Evolutionary conservation across 1,140 invertebrate species (phyloP), one percentile per base, ranked within the genome.

Genomic region (Leptestheria dahalacensis): DNA sequence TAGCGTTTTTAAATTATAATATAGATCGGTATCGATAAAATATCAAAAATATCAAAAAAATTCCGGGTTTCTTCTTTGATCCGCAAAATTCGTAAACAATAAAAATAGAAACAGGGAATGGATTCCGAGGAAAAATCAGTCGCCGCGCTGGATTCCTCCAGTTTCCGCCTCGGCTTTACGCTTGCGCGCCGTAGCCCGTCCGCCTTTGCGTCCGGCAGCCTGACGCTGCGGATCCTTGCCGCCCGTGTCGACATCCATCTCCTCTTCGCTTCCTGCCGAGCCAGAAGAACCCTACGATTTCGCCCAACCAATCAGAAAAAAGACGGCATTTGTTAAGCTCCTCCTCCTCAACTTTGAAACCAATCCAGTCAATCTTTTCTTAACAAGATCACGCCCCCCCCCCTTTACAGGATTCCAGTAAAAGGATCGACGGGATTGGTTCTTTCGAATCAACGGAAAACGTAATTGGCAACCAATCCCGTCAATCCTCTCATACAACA

Each of bases 181-280:
- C 41, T 56, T 56, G 12, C 41, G 26, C 9, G 53, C 53, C 9
- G 26, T 20, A 15, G 26, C 26, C n/a, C 53, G 21, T 26, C 53
- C 53, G 28, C 53, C 53, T n/a, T 56, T 56, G 24, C 53, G 53
- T 56, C 53, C 53, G 15, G 53, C 53, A 24, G 53, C 53, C 2
- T 28, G 24, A 23, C 28, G 21, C 23, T 18, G 23, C 1, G 53
- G 53, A 29, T 56, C 26, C n/a, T 56, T 56, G 6, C 53, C 53
- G 6, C 33, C 33, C 33, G 33, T n/a, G n/a, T n/a, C n/a, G n/a
- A n/a, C n/a, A n/a, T n/a, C n/a, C n/a, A n/a, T n/a, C n/a, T n/a
- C n/a, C 29, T 56, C 26, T 20, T 29, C 53, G 53, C 53, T 56
- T 26, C 15, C 53, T 52, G 12, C 50, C 15, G 24, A 33, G 3